Conservation (phyloP, 2,113 vertebrate genomes). For the Bothrops jararaca region DNA sequence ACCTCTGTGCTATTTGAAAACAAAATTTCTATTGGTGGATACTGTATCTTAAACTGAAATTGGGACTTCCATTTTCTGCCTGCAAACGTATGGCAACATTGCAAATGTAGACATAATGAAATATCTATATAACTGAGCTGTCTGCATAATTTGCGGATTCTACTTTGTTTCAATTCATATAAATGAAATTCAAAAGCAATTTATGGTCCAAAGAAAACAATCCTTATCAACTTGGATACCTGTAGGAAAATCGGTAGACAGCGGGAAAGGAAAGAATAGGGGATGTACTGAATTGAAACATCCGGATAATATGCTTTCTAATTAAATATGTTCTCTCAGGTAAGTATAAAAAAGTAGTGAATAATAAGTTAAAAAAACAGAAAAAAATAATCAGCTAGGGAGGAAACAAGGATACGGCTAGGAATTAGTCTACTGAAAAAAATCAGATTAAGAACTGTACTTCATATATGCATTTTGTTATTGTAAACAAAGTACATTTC, state of each 20-base stretch:
- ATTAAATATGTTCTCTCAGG: neutral
- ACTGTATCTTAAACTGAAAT: conserved; percentile 31
- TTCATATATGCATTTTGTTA: neutral
- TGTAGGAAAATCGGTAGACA: neutral
- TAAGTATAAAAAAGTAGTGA: neutral
- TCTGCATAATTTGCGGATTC: conserved; percentile 30
- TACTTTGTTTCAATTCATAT: conserved; percentile 30
- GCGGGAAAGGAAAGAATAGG: accelerated
- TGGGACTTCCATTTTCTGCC: conserved; percentile 27
- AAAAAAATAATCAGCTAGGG: neutral
- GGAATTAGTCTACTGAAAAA: neutral
- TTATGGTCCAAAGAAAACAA: conserved; percentile 24
- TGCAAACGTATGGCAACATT: neutral
- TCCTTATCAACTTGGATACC: conserved; percentile 6
- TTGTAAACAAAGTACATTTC: no score
- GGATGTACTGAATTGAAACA: conserved; percentile 7
- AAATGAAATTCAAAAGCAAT: conserved; percentile 51
- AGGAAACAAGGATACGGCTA: neutral
- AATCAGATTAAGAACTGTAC: neutral
- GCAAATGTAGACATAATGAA: conserved; percentile 20
- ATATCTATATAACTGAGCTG: neutral
- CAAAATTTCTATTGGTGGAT: conserved; percentile 39
- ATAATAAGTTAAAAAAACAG: neutral
- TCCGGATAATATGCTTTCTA: neutral
- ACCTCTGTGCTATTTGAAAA: conserved; percentile 37